Base-by-base conservation (phyloP, 2,888 invertebrate species). In the Anthrax anthrax region DNA sequence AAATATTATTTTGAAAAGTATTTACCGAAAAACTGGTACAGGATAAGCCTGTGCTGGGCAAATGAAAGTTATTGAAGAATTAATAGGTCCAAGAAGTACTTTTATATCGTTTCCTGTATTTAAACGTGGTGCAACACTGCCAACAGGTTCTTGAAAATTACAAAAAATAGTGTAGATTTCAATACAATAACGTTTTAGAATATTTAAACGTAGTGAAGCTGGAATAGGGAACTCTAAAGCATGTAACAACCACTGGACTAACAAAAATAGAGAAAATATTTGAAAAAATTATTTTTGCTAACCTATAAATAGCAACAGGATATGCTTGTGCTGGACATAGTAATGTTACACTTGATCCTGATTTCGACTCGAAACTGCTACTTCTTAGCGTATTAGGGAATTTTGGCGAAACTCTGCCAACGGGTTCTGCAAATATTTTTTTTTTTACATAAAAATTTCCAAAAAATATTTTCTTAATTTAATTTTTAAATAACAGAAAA, bases 321-420 rank as follows among this genome's bases (percentile, higher is more conserved):
- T 73, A 80, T 57, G 78, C 80, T 70, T 80, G 78, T 32, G 78
- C 78, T 49, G 77, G 77, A 62, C 80, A 81, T 50, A 78, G 70
- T 56, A 80, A 57, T 50, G 78, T 78, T 55, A 80, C 68, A 64
- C 71, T 73, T 55, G 69, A 64, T 54, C 65, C 70, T 57, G 70
- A 65, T 55, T 56, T 65, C 59, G 75, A 73, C 63, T 74, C 75
- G 69, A 78, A 78, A 56, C 77, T 76, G 70, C 77, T 77, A 62
- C 76, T 76, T 37, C 74, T 76, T 63, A 58, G 62, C 54, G 73
- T 72, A 57, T 73, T 75, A 65, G 76, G 71, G 61, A 80, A 77
- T 72, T 80, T 81, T 52, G 83, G 83, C 54, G 77, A 74, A 51
- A 81, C 80, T 64, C 80, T 81, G 70, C 82, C 81, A 70, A 84